Conservation (phyloP, 2,113 vertebrate genomes). For the Machaerirhynchus nigripectus region DNA sequence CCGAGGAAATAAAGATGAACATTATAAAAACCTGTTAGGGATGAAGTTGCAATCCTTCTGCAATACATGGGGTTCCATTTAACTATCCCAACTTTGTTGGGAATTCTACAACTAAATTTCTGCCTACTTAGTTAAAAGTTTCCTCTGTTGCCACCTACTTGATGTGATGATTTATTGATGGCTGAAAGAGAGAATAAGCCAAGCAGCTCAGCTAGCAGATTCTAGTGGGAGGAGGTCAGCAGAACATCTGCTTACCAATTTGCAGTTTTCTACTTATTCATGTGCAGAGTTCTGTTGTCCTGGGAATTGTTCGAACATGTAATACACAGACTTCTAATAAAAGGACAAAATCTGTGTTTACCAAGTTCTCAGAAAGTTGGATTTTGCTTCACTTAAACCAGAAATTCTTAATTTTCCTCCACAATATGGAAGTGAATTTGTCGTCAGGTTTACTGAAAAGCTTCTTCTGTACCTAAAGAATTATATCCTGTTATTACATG, state of each 20-base stretch:
- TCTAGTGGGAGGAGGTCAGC: not conserved
- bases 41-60: not conserved
- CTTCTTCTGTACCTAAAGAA: not conserved
- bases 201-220: not conserved
- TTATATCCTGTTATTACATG: not conserved
- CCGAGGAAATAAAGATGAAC: not conserved
- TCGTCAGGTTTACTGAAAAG: not conserved
- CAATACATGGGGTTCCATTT: not conserved
- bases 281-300: not conserved
- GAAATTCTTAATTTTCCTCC: not conserved
- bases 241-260: conserved; percentile 15
- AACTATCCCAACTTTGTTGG: not conserved
- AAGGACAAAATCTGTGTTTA: not conserved
- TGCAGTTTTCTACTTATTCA: conserved; percentile 25
- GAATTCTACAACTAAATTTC: not conserved
- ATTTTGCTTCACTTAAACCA: not conserved
- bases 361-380: not conserved
- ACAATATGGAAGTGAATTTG: not conserved
- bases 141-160: not conserved
- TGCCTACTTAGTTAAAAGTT: not conserved
- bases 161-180: not conserved
- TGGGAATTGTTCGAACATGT: not conserved
- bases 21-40: not conserved
- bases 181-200: not conserved
- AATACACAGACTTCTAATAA: not conserved